Base-by-base conservation (phyloP, 1,140 invertebrate genomes). In the Camponotus pennsylvanicus region DNA sequence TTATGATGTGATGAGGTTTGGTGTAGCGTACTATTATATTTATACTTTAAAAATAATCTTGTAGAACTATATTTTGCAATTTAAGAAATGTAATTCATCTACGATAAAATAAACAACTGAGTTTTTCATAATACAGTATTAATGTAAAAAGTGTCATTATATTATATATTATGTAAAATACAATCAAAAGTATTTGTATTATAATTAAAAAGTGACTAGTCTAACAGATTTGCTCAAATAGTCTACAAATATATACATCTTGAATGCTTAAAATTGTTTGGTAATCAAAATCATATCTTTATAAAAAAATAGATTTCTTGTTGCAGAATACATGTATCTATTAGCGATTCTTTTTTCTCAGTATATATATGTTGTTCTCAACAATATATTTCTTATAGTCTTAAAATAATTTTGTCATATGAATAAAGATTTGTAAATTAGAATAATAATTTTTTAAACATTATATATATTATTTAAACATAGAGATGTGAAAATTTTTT, bases 251-350 rank as follows among this genome's bases (percentile, higher is more conserved):
- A 52, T 18, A 52, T 15, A 27, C 15, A 13, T 63, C 21, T 63
- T 32, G 13, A 59, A 59, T 21, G 55, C 18, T 55, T 55, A 18
- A n/a, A 57, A n/a, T 57, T 59, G 8, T 71, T 71, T 34, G 15
- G 18, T 42, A 61, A 76, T 61, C 8, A 42, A 59, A 76, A 27
- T 61, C 63, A n/a, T 66, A 64, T 77, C 4, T 63, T 61, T 5
- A n/a, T 77, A 66, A 78, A 66, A 78, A 66, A 78, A 66, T 77
- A 78, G 42, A 37, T 75, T 18, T 78, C 64, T 45, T 64, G 4
- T 42, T 64, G 45, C 18, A 27, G 11, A 77, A 78, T 49, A 63
- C 21, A 77, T 27, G 49, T 40, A 3, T 66, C 3, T n/a, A 32
- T 6, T 49, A 77, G 42, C 13, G 9, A 45, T 64, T 77, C 5